Base-by-base conservation (phyloP, 1,140 invertebrate genomes). In the Musca vetustissima region DNA sequence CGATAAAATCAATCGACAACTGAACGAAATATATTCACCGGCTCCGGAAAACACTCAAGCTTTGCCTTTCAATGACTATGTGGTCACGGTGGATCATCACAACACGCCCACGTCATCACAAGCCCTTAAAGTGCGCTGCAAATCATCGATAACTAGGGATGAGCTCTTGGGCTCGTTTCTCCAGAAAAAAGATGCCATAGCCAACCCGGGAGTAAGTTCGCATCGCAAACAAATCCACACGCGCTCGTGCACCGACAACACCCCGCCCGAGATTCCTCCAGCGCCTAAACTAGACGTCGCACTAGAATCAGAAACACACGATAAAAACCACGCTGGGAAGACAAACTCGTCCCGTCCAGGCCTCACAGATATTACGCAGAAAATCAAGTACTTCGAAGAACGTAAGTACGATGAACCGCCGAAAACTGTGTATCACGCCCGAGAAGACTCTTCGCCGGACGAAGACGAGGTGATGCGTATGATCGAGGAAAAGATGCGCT, bases 321-420 rank as follows among this genome's bases (percentile, higher is more conserved):
- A 71, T 8, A 55, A 69, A 0, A 21, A 57, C 0, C 24, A 13
- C 9, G 2, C 0, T 22, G 47, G 52, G 19, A 84, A 28, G 28
- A 43, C n/a, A 28, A 1, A 50, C 24, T 3, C 25, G 1, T 36
- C 14, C 11, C 8, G 84, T 83, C 66, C 87, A 66, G 87, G 88
- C 66, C 50, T 25, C n/a, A 65, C 57, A 13, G 76, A 78, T 22
- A 88, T 92, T 1, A 86, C 86, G 53, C 87, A 88, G 67, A 93
- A 92, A 80, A 90, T 93, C 1, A 88, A 93, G 75, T 93, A 91
- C 81, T 93, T 92, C 75, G 92, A 93, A 80, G 89, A 87, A 15
- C 88, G 88, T 0, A 83, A 85, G 55, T 81, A 82, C 28, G 76
- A 83, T 15, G 80, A 84, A 50, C 74, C 80, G 6, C 75, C 83